These are phyloP conservation scores for Masticophis lateralis DNA, from an alignment of 2,797 vertebrate species.

Conservation along the genomic window DNA sequence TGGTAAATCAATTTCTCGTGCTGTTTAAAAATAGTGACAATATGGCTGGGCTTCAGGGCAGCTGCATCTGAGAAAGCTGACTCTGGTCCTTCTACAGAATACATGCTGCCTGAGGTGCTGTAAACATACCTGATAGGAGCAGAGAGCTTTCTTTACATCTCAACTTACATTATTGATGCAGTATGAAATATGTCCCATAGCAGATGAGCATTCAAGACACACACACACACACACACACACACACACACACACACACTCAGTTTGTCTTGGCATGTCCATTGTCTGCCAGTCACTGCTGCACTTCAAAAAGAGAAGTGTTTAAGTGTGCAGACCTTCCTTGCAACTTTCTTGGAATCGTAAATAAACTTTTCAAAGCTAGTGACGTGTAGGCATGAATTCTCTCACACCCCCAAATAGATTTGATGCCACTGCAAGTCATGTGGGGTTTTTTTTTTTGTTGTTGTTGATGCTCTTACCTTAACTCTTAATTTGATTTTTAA, in stretches of 20 bases:
- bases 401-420: conserved; percentile 61
- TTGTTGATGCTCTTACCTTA: neutral
- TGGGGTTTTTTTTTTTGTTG: neutral
- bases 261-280: conserved; percentile 70
- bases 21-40: conserved; percentile 36
- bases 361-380: conserved; percentile 69
- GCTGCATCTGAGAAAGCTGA: conserved; percentile 54
- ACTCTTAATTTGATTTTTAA: neutral
- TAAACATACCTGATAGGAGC: conserved; percentile 73
- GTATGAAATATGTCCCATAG: conserved; percentile 72
- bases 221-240: conserved; percentile 59
- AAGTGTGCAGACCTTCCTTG: conserved; percentile 57
- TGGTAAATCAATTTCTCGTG: conserved; percentile 36
- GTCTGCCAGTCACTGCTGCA: conserved; percentile 68
- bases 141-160: conserved; percentile 71
- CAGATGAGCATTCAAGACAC: conserved; percentile 73
- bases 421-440: neutral
- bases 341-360: conserved; percentile 67
- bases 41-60: conserved; percentile 46
- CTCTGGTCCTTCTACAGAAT: conserved; percentile 64
- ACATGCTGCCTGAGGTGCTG: conserved; percentile 63
- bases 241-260: conserved; percentile 65
- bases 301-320: conserved; percentile 58
- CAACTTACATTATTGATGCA: conserved; percentile 79
- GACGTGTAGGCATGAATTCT: neutral